phyloP scores from a whole-genome alignment of 35 echinoderm and acorn worm species.

The Lytechinus pictus region DNA sequence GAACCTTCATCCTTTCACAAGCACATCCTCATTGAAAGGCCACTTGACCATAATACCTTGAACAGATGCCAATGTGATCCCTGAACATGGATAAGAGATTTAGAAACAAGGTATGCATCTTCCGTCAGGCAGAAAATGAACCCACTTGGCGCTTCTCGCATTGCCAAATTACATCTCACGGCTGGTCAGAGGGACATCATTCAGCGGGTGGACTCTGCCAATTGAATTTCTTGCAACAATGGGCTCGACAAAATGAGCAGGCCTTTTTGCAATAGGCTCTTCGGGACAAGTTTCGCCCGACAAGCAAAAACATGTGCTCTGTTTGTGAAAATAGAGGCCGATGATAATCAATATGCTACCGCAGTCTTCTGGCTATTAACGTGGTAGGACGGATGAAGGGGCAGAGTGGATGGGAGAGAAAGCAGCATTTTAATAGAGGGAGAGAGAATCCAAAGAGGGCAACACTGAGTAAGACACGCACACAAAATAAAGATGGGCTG shows the following conservation, averaged over 20 bases:
- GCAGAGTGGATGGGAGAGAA: neutral
- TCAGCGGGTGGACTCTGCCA: neutral
- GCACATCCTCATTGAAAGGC: neutral
- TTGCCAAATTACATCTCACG: constrained; percentile 1
- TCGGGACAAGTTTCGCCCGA: neutral
- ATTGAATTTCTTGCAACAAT: neutral
- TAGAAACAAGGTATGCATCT: neutral
- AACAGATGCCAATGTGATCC: neutral
- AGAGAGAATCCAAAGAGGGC: too few relatives aligned
- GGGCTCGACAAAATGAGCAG: neutral
- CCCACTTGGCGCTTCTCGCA: neutral
- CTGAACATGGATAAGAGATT: neutral
- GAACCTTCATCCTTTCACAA: neutral
- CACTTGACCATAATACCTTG: neutral
- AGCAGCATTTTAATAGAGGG: too few relatives aligned
- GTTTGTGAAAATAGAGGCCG: neutral
- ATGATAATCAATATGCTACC: neutral
- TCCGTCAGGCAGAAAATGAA: constrained; percentile 9
- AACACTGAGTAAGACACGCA: too few relatives aligned
- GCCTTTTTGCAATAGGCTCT: neutral
- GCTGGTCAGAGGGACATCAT: neutral
- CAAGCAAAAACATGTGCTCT: neutral
- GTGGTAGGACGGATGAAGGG: neutral
- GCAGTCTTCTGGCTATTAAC: neutral
- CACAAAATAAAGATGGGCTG: too few relatives aligned